phyloP scores from a whole-genome alignment of 2,797 vertebrate genomes.

The Tragopan temminckii region DNA sequence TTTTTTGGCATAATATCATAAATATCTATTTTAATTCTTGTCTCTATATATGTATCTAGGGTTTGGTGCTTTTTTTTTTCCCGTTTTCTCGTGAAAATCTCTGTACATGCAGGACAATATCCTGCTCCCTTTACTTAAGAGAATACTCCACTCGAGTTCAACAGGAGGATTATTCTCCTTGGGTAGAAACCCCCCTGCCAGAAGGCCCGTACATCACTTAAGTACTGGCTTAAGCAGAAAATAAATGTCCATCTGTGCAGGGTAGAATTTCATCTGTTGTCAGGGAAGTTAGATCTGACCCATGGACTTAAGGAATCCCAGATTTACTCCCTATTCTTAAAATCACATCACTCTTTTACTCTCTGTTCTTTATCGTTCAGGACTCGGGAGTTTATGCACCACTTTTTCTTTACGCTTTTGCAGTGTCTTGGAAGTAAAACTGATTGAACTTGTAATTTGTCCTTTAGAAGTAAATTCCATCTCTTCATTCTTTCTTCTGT shows the following conservation, averaged over 20 bases:
- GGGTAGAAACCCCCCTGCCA: conserved; percentile 49
- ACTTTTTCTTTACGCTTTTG: background rate
- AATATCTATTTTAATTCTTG: conserved; percentile 69
- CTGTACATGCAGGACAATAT: conserved; percentile 38
- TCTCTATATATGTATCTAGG: conserved; percentile 24
- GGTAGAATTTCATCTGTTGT: conserved; percentile 59
- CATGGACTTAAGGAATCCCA: background rate
- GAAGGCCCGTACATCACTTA: conserved; percentile 39
- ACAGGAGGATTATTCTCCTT: conserved; percentile 63
- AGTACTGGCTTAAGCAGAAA: conserved; percentile 42
- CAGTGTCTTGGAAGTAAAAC: background rate
- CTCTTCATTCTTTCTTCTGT: background rate
- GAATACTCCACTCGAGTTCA: conserved; percentile 33
- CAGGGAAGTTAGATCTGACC: conserved; percentile 28
- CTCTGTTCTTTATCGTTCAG: background rate
- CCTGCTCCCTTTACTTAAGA: conserved; percentile 42
- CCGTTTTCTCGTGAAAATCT: conserved; percentile 24
- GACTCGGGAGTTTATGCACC: background rate
- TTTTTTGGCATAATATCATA: conserved; percentile 62
- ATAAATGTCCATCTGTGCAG: conserved; percentile 58
- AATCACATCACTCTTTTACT: conserved; percentile 11
- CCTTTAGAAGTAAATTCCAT: background rate
- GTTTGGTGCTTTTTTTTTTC: background rate
- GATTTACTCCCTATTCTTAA: background rate
- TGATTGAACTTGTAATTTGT: background rate